phyloP scores from a whole-genome alignment of 1,140 invertebrate species.

The Heliothis virescens region DNA sequence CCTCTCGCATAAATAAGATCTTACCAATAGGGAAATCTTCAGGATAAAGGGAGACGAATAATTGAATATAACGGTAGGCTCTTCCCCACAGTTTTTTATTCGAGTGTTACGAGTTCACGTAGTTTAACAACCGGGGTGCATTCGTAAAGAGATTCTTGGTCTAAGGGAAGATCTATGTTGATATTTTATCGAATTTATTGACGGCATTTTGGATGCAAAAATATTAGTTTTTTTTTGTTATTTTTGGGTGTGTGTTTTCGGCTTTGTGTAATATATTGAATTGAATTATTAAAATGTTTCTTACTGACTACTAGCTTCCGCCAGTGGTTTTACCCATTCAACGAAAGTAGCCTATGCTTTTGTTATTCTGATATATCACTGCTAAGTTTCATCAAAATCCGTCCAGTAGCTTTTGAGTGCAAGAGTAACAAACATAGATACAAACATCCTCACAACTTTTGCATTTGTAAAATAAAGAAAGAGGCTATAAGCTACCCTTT shows the following conservation, averaged over 20 bases:
- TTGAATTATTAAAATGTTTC: no score
- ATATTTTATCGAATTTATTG: constrained; percentile 35
- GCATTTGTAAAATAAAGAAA: no score
- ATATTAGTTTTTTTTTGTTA: not conserved
- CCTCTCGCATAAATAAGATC: constrained; percentile 3
- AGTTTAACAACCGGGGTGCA: constrained; percentile 34
- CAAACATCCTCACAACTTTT: no score
- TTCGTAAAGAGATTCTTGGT: not conserved
- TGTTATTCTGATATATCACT: no score
- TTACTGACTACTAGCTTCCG: no score
- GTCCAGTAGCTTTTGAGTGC: no score
- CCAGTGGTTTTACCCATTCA: no score
- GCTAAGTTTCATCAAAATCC: no score
- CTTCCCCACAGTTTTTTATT: constrained; percentile 31
- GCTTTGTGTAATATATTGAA: not conserved
- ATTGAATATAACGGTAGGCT: constrained; percentile 31
- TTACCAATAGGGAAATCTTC: constrained; percentile 17
- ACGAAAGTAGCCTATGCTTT: no score
- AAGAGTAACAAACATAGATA: no score
- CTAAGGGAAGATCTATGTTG: not conserved
- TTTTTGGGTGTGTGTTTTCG: not conserved
- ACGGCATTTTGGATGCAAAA: not conserved
- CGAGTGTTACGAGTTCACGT: constrained; percentile 21
- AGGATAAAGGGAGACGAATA: constrained; percentile 13
- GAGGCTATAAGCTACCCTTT: no score